phyloP scores from a whole-genome alignment of 2,888 invertebrate species.

The Tholera decimalis region DNA sequence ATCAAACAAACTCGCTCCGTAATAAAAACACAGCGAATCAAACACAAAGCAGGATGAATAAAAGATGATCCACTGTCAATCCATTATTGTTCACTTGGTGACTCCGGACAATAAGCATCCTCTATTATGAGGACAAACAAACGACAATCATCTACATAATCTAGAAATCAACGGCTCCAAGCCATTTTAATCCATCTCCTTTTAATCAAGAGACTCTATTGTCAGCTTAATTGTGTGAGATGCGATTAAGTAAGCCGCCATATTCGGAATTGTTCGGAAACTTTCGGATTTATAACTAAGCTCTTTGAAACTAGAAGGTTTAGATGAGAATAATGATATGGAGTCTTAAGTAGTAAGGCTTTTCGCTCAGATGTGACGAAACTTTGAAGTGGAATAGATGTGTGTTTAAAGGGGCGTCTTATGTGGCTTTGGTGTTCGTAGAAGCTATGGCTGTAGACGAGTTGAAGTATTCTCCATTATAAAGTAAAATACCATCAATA shows the following conservation, averaged over 20 bases:
- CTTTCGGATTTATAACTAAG: constrained; percentile 61
- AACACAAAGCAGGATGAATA: constrained; percentile 53
- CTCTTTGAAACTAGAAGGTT: constrained; percentile 59
- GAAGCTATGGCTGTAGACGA: not conserved
- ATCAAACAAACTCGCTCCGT: constrained; percentile 40
- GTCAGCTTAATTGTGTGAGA: constrained; percentile 72
- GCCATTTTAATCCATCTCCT: constrained; percentile 67
- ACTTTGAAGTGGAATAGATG: constrained; percentile 39
- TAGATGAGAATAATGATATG: constrained; percentile 57
- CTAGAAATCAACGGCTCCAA: constrained; percentile 68
- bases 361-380: constrained; percentile 51
- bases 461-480: not conserved
- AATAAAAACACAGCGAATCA: constrained; percentile 39
- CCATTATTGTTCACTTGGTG: constrained; percentile 63
- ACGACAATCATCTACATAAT: constrained; percentile 65
- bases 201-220: constrained; percentile 73
- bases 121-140: constrained; percentile 57
- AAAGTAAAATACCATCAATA: too few relatives aligned
- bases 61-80: constrained; percentile 60
- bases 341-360: constrained; percentile 53
- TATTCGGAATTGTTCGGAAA: constrained; percentile 60
- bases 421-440: not conserved
- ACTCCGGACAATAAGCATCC: constrained; percentile 51
- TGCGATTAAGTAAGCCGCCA: constrained; percentile 57
- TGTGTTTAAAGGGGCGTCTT: constrained; percentile 12